A percentile compares a stretch with the other conserved stretches of the same genome.
Conservation (phyloP, 2,888 invertebrate species). For the Exephanes ischioxanthus region DNA sequence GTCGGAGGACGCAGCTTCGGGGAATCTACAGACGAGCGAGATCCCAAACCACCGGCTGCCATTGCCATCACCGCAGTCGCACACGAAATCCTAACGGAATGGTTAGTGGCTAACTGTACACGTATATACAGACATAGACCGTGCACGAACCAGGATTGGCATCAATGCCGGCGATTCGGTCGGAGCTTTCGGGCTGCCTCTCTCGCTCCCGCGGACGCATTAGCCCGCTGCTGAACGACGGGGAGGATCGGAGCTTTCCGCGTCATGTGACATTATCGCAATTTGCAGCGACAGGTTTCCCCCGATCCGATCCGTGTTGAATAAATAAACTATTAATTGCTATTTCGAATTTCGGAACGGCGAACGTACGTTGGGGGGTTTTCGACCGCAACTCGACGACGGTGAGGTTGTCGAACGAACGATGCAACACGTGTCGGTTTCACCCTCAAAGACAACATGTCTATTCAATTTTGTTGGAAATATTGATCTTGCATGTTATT, state of each 20-base stretch:
- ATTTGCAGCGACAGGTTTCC: conserved; percentile 40
- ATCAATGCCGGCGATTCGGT: conserved; percentile 39
- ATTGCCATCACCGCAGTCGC: conserved; percentile 38
- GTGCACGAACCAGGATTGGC: conserved; percentile 34
- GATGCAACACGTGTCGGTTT: conserved; percentile 13
- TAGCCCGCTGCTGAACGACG: background rate
- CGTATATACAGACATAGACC: background rate
- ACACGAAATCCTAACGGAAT: conserved; percentile 53
- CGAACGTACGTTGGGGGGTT: background rate
- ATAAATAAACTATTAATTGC: conserved; percentile 55
- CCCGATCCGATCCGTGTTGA: conserved; percentile 1
- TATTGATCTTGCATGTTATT: background rate
- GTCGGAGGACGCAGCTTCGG: conserved; percentile 6
- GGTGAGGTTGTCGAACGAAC: background rate
- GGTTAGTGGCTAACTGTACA: conserved; percentile 37
- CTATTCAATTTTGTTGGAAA: background rate
- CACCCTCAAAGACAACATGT: background rate
- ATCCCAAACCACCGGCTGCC: conserved; percentile 42
- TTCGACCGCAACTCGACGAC: background rate
- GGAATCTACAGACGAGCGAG: conserved; percentile 5
- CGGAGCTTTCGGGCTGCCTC: conserved; percentile 17
- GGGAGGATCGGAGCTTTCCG: conserved; percentile 12
- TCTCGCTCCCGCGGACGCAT: conserved; percentile 4
- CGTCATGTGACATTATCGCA: conserved; percentile 50
- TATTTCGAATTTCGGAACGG: conserved; percentile 19